Conservation (phyloP, 2,113 vertebrate genomes). For the Natator depressus region DNA sequence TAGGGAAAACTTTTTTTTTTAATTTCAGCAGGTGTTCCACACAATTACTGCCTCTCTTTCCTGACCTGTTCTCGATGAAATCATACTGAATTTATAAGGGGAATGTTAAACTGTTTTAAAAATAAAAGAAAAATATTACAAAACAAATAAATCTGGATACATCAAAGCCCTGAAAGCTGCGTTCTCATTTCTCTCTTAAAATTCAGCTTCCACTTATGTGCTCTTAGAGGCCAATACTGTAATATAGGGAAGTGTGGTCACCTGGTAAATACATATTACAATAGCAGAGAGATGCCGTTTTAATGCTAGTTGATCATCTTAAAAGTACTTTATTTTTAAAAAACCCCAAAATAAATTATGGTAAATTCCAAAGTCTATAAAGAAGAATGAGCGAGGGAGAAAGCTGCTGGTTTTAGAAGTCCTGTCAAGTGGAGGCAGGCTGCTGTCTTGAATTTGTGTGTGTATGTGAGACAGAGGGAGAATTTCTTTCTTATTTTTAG, state of each 20-base stretch:
- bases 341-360: constrained; percentile 64
- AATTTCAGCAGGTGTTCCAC: constrained; percentile 75
- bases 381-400: not conserved
- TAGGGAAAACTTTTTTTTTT: constrained; percentile 50
- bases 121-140: constrained; percentile 47
- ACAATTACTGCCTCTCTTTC: constrained; percentile 46
- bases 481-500: constrained; percentile 66
- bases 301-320: constrained; percentile 47
- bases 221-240: constrained; percentile 59
- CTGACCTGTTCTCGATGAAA: constrained; percentile 62
- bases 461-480: constrained; percentile 4
- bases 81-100: constrained; percentile 64
- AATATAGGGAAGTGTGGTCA: constrained; percentile 55
- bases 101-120: constrained; percentile 49
- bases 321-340: constrained; percentile 4
- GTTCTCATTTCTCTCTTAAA: constrained; percentile 47
- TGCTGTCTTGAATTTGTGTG: not conserved
- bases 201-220: constrained; percentile 58
- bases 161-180: not conserved
- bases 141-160: constrained; percentile 52
- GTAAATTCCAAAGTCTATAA: constrained; percentile 25
- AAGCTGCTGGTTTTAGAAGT: constrained; percentile 45
- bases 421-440: constrained; percentile 28
- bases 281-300: constrained; percentile 47
- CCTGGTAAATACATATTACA: constrained; percentile 63